These are phyloP conservation scores for Trichosurus vulpecula DNA, from an alignment of 2,797 vertebrate species.

Conservation along the genomic window DNA sequence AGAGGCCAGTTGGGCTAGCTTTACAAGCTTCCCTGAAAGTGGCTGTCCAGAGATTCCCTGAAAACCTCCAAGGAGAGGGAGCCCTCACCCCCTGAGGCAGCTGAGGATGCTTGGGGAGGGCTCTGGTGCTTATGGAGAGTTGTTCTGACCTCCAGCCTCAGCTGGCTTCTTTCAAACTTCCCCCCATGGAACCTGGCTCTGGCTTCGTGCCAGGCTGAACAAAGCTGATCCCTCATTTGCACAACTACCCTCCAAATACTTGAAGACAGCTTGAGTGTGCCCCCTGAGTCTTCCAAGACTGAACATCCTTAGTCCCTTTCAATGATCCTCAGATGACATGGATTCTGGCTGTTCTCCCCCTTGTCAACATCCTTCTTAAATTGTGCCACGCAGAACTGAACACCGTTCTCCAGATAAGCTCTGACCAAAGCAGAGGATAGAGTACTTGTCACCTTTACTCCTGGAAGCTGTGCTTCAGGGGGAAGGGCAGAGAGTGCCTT, in stretches of 20 bases:
- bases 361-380: neutral
- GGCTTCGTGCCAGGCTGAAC: neutral
- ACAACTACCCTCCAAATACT: neutral
- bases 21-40: no score
- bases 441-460: neutral
- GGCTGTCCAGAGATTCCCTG: neutral
- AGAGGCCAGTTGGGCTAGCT: neutral
- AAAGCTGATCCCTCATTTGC: neutral
- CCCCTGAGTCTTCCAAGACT: neutral
- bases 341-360: neutral
- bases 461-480: neutral
- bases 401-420: neutral
- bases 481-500: neutral
- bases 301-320: neutral
- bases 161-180: neutral
- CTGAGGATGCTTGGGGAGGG: neutral
- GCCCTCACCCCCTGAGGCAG: neutral
- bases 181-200: neutral
- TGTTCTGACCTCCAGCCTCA: neutral
- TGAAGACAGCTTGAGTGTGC: neutral
- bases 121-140: neutral
- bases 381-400: neutral
- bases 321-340: neutral
- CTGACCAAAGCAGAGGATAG: neutral
- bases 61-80: neutral